Evolutionary conservation across 2,113 vertebrate genomes (phyloP), one percentile per base, ranked within the genome.

Genomic region (Chionomys nivalis): DNA sequence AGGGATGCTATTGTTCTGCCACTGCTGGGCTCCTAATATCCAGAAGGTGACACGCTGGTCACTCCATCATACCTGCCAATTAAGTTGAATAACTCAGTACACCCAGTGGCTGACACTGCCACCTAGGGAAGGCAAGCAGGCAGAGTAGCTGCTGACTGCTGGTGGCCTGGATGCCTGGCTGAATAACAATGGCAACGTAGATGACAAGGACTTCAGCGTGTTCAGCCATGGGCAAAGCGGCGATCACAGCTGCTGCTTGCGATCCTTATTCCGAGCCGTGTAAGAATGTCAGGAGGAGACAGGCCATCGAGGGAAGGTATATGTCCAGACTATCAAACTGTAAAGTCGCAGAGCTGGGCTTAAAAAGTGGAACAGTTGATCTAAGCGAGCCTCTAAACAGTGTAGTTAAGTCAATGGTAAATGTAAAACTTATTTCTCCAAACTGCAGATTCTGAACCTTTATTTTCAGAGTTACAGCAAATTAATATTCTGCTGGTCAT

Each of bases 381-480:
- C 58, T 55, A 44, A 75, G 76, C 61, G 65, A 42, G 85, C 68
- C 77, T 92, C 58, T 82, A 73, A 39, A 68, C 75, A 16, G 52
- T 61, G 81, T 36, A 21, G 61, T 1, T 58, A 49, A 83, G 86
- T 85, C n/a, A 76, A 52, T 58, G 82, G 65, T 82, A 87, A 87
- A 89, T 66, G 33, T 58, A 90, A 79, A 91, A 79, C 21, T 81
- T 49, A 90, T 85, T 94, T 88, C 70, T 47, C 73, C 63, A 39
- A 78, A 86, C n/a, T 66, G 68, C 81, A 91, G 92, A 91, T 77
- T 91, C 93, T 42, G 87, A 93, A 88, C 78, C 49, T 58, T 87
- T 79, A 93, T 87, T 89, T 68, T 82, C 39, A n/a, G 77, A 83
- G 83, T 72, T 52, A 44, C 10, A 78, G 79, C 55, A 6, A 13